Base-by-base conservation (phyloP, 1,140 invertebrate genomes). In the Drosophila insularis region DNA sequence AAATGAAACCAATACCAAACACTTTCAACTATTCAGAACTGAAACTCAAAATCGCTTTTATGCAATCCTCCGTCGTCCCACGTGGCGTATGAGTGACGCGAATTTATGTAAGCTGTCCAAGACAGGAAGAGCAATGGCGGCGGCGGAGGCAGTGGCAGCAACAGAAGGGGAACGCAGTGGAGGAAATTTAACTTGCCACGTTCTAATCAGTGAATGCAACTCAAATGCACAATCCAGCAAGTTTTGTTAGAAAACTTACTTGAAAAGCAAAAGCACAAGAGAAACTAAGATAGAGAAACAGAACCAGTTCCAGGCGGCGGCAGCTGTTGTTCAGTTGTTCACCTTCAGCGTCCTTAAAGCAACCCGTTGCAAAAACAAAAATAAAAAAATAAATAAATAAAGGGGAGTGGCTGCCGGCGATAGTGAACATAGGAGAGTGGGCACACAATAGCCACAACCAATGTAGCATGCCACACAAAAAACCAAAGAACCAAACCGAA, bases 271-370 rank as follows among this genome's bases (percentile, higher is more conserved):
- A 37, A 23, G 32, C 35, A 46, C 8, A 4, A 55, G 27, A 14
- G 21, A 39, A 5, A 37, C 10, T n/a, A 14, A 23, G 11, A 35
- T 1, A n/a, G 50, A 11, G 23, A 17, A 46, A 5, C 32, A 67
- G 58, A 81, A 81, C 78, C 73, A 64, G 78, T 80, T 81, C 53
- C 67, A 63, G 39, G 64, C 68, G 39, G 64, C 68, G 68, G 55
- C 40, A 40, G 86, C 40, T 50, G 86, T 84, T 80, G 87, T 90
- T 90, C 87, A 90, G 86, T 84, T 80, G 87, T 90, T 90, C 87
- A 90, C 87, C 87, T 90, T 90, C 87, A 90, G 69, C 87, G 87
- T 90, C 87, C 87, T 90, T 90, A 80, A 81, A 80, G 82, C 72
- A 55, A 71, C 62, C 59, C 63, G 63, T 72, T 35, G 32, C 32